Evolutionary conservation across 2,888 invertebrate species (phyloP).

Genomic region (Drosophila yooni): DNA sequence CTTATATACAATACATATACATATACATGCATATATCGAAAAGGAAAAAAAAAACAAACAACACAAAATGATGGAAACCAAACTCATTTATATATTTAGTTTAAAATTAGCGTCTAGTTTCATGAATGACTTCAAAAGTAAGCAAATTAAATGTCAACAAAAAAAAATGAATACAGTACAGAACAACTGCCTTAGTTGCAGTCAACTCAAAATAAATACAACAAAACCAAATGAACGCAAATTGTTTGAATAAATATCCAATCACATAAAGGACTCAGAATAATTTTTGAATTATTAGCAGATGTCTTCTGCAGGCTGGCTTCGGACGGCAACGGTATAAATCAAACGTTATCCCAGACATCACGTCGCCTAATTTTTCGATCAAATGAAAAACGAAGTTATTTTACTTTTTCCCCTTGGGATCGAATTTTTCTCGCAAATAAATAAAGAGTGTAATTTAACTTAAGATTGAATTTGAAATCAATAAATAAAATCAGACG

Average conservation of each 20-base stretch:
- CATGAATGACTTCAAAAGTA: slow-evolving; percentile 33
- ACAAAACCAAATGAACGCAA: slow-evolving; percentile 56
- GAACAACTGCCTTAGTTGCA: slow-evolving; percentile 50
- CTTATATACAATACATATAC: slow-evolving; percentile 16
- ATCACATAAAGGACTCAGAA: slow-evolving; percentile 16
- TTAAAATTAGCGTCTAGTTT: slow-evolving; percentile 47
- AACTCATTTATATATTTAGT: slow-evolving; percentile 56
- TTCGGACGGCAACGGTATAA: not conserved
- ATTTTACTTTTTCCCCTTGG: not conserved
- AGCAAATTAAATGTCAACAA: slow-evolving; percentile 16
- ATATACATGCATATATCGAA: slow-evolving; percentile 19
- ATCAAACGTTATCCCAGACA: not conserved
- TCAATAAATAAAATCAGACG: too few species aligned
- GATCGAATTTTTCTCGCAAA: not conserved
- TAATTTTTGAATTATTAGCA: not conserved
- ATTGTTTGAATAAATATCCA: slow-evolving; percentile 61
- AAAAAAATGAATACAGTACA: slow-evolving; percentile 24
- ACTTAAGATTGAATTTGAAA: too few species aligned
- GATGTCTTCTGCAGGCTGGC: not conserved
- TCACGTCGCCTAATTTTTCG: not conserved
- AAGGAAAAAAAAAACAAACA: slow-evolving; percentile 12
- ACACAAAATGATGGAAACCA: slow-evolving; percentile 22
- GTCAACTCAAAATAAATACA: slow-evolving; percentile 59
- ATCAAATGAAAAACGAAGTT: not conserved
- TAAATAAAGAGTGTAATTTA: not conserved